These are phyloP conservation scores for Heptranchias perlo DNA, from an alignment of 2,113 vertebrate species.

Conservation along the genomic window DNA sequence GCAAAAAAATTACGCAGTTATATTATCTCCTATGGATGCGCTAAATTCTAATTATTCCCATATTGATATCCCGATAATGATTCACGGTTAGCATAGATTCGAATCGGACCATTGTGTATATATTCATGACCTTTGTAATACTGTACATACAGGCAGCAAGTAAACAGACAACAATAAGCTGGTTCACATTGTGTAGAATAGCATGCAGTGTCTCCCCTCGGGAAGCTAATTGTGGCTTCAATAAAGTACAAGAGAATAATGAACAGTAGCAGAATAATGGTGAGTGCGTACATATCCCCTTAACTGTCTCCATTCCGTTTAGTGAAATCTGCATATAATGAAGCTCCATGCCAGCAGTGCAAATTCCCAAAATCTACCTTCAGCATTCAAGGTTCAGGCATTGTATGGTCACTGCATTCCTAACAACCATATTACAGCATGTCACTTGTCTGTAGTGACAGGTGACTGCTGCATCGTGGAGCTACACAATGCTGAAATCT, in stretches of 20 bases:
- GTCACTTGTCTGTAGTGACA: not conserved
- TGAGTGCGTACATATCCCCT: not conserved
- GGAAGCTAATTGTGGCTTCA: not conserved
- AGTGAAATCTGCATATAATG: not conserved
- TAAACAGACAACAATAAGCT: conserved; percentile 11
- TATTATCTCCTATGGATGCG: not conserved
- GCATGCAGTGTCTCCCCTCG: not conserved
- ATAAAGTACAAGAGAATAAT: not conserved
- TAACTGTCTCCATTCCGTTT: not conserved
- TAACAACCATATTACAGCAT: not conserved
- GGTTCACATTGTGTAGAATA: not conserved
- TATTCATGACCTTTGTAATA: not conserved
- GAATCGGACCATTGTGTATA: not conserved
- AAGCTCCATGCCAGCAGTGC: not conserved
- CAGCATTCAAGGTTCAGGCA: not conserved
- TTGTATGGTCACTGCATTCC: not conserved
- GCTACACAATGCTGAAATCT: not conserved
- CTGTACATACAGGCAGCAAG: not conserved
- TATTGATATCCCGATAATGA: not conserved
- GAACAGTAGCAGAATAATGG: not conserved
- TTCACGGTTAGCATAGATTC: not conserved
- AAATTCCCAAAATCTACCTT: not conserved
- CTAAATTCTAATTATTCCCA: conserved; percentile 14
- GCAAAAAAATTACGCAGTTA: not conserved
- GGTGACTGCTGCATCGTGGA: not conserved